Evolutionary conservation across 2,888 invertebrate species (phyloP), one percentile per base, ranked within the genome.

Genomic region (Drosophila vallismaia): DNA sequence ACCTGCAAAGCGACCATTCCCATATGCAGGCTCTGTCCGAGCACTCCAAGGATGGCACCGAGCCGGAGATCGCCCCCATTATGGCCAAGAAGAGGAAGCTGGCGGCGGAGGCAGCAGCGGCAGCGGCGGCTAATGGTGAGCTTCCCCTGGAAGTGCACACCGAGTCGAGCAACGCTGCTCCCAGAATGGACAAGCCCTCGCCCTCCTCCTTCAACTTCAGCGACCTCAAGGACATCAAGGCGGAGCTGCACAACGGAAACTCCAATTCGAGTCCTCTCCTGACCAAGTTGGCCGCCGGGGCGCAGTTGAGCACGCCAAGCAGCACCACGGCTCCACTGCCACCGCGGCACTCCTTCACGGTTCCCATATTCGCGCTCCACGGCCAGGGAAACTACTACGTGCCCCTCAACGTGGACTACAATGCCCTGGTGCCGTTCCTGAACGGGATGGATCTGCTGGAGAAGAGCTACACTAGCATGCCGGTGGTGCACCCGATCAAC

Each of bases 311-410:
- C 53, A 73, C 84, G 1, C 80, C 87, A 0, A 88, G 87, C 63
- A 86, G 88, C 75, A 88, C 89, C 28, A 81, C 87, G 10, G 76
- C 77, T 0, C 78, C 76, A 5, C 71, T 81, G 49, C 79, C 82
- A 3, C 71, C 88, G 44, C 71, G 88, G n/a, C 90, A 88, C 42
- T 80, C 89, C 33, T 90, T 94, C 74, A 93, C 94, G 52, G 95
- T 98, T 51, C 98, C 98, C 0, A 95, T 97, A 40, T 98, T 98
- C 91, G 97, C 97, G 3, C 92, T 98, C 38, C 97, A 98, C 91
- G 94, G 97, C n/a, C 94, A 95, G 74, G 97, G 98, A 42, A 94
- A 95, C 50, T 98, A 96, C 92, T 98, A 98, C 92, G 94, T 98
- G 57, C 98, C 98, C 0, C 92, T 98, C 68, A 95, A 95, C 74